Evolutionary conservation across 2,888 invertebrate genomes (phyloP), one percentile per base, ranked within the genome.

Genomic region (Crioceris asparagi): DNA sequence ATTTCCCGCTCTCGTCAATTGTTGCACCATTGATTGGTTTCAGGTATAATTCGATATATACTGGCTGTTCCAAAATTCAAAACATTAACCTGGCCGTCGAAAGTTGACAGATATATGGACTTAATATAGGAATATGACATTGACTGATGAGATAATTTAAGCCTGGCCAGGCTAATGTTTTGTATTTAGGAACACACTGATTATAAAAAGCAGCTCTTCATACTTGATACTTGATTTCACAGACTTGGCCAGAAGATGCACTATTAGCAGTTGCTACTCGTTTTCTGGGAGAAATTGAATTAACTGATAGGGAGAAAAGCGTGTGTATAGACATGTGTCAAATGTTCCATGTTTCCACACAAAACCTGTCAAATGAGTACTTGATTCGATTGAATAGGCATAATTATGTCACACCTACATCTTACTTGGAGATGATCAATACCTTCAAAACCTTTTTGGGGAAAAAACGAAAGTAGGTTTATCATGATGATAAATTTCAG

Each of bases 21-120:
- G 92, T 60, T 93, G 93, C 57, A 93, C 92, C 1, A 92, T 93
- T 44, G 91, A 93, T 61, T 93, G 93, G 93, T 88, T 93, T 62
- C 90, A 87, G 70, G 75, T 75, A 44, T 36, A 32, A 14, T 10
- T 29, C 17, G 14, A 11, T 11, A 39, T 23, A 38, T 14, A 32
- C 14, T 37, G n/a, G n/a, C n/a, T n/a, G n/a, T n/a, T n/a, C n/a
- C n/a, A n/a, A n/a, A n/a, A n/a, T n/a, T n/a, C n/a, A n/a, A n/a
- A n/a, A n/a, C n/a, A n/a, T n/a, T n/a, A n/a, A n/a, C n/a, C n/a
- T n/a, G n/a, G n/a, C n/a, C n/a, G n/a, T n/a, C n/a, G n/a, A n/a
- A n/a, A n/a, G n/a, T n/a, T n/a, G n/a, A n/a, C n/a, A n/a, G n/a
- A n/a, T n/a, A n/a, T n/a, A n/a, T n/a, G n/a, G n/a, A n/a, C n/a